These are phyloP conservation scores for Harpagifer antarcticus DNA, from an alignment of 2,797 vertebrate species.

Conservation along the genomic window DNA sequence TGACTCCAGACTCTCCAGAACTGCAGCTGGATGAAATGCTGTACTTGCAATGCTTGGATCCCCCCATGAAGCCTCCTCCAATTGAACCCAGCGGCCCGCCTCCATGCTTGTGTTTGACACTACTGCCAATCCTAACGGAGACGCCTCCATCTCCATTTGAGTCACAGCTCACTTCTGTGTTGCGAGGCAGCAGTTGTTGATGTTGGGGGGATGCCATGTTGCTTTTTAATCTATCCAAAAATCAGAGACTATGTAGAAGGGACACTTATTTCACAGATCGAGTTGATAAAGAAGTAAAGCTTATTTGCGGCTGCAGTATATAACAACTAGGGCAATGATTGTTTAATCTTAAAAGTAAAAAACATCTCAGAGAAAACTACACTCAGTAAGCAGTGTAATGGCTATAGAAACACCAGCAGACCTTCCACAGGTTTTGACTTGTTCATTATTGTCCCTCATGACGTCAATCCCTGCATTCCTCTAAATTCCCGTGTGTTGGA, in stretches of 20 bases:
- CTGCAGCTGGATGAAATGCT: slow-evolving; percentile 98
- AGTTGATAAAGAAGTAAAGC: slow-evolving; percentile 46
- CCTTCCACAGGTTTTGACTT: slow-evolving; percentile 66
- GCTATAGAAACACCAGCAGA: slow-evolving; percentile 57
- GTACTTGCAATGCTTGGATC: slow-evolving; percentile 92
- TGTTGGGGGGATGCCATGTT: slow-evolving; percentile 93
- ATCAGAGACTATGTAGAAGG: slow-evolving; percentile 16
- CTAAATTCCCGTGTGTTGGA: slow-evolving; percentile 72
- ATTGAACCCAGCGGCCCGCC: slow-evolving; percentile 76
- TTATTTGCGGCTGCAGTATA: slow-evolving; percentile 25
- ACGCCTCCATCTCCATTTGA: slow-evolving; percentile 90
- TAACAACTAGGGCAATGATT: slow-evolving; percentile 5
- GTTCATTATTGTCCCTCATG: slow-evolving; percentile 73
- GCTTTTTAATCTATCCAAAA: slow-evolving; percentile 27
- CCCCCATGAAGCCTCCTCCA: slow-evolving; percentile 80
- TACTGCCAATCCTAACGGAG: slow-evolving; percentile 90
- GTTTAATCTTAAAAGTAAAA: slow-evolving; percentile 7
- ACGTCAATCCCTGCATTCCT: slow-evolving; percentile 81
- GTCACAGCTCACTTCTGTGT: slow-evolving; percentile 96
- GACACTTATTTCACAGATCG: slow-evolving; percentile 17
- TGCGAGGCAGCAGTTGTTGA: slow-evolving; percentile 91
- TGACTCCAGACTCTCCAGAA: slow-evolving; percentile 91
- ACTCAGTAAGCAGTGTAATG: slow-evolving; percentile 38
- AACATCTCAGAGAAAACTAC: slow-evolving; percentile 38
- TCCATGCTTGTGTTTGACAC: slow-evolving; percentile 81